phyloP scores from a whole-genome alignment of 2,797 vertebrate species.

The Ataeniobius toweri region DNA sequence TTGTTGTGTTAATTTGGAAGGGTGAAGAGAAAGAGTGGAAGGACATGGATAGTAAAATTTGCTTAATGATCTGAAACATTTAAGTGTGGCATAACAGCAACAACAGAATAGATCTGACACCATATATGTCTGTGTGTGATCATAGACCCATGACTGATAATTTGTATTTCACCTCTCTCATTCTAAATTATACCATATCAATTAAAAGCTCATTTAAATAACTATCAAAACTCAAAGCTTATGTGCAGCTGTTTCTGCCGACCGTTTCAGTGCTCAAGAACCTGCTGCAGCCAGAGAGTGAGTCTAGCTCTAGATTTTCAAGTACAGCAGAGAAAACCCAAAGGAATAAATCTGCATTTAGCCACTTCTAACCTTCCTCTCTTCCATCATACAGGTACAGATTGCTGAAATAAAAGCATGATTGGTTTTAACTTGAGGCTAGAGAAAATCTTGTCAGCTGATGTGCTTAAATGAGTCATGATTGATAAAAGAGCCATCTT shows the following conservation, averaged over 20 bases:
- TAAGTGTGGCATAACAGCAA: background rate
- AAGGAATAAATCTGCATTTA: background rate
- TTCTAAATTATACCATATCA: background rate
- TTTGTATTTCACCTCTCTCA: background rate
- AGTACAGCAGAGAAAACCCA: background rate
- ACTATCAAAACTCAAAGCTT: background rate
- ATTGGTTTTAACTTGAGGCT: background rate
- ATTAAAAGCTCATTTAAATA: background rate
- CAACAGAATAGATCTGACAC: background rate
- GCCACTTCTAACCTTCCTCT: background rate
- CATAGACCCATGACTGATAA: too few relatives aligned
- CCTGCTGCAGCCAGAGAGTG: background rate
- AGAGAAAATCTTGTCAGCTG: background rate
- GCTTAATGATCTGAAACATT: background rate
- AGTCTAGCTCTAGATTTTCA: too few relatives aligned
- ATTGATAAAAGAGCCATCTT: background rate
- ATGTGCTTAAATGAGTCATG: background rate
- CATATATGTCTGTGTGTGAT: background rate
- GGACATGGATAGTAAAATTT: background rate
- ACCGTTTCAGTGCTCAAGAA: background rate
- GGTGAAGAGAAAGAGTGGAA: background rate
- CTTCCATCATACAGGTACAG: background rate
- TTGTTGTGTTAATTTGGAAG: constrained; percentile 20
- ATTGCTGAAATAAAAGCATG: background rate
- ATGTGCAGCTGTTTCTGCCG: background rate